phyloP scores from a whole-genome alignment of 1,140 invertebrate genomes.

The Cydia amplana region DNA sequence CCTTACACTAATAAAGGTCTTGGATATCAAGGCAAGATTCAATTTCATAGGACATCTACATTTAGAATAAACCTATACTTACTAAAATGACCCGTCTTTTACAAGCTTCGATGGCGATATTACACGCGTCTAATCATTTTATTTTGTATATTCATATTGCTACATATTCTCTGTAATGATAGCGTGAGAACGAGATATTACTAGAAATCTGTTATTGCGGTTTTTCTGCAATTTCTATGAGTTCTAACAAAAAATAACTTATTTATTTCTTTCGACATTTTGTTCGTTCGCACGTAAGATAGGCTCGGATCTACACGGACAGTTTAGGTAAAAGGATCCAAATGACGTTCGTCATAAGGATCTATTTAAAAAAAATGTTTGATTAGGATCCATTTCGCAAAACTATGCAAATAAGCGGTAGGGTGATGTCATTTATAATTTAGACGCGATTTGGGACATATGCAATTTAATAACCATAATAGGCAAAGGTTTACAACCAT shows the following conservation, averaged over 20 bases:
- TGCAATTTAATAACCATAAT: constrained; percentile 45
- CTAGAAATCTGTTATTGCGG: too few species aligned
- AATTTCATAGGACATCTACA: neutral
- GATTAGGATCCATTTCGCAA: neutral
- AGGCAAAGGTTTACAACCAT: constrained; percentile 70
- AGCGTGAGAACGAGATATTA: too few species aligned
- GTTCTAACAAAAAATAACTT: too few species aligned
- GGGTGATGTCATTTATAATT: neutral
- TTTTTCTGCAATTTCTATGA: too few species aligned
- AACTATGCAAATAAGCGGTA: neutral
- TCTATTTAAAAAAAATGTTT: neutral
- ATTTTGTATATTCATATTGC: neutral
- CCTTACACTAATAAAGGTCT: too few species aligned
- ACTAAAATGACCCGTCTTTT: constrained; percentile 5
- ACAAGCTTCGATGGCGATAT: neutral
- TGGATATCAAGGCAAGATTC: neutral
- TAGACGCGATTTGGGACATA: constrained; percentile 36
- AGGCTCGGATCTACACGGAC: too few species aligned
- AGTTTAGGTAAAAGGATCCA: too few species aligned
- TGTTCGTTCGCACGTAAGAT: too few species aligned
- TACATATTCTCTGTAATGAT: too few species aligned
- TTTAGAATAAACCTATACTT: neutral
- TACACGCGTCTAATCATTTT: neutral
- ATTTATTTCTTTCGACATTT: too few species aligned
- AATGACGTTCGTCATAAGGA: too few species aligned